phyloP scores from a whole-genome alignment of 2,113 vertebrate genomes.

The Bos indicus region DNA sequence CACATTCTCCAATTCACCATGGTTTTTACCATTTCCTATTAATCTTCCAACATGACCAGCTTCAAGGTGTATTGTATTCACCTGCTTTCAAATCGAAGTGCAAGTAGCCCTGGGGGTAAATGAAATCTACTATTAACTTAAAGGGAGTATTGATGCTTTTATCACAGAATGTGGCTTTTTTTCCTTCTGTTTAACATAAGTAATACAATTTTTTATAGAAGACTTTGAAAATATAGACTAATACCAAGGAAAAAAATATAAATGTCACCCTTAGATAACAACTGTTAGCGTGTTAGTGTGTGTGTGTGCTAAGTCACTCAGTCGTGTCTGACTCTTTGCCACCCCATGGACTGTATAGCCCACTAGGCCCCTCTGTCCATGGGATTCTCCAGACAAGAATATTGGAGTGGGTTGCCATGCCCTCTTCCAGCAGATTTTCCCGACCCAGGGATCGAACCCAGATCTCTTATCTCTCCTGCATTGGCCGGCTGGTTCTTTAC shows the following conservation, averaged over 20 bases:
- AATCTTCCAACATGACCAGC: not conserved
- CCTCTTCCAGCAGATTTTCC: not conserved
- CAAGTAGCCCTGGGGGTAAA: not conserved
- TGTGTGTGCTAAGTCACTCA: not conserved
- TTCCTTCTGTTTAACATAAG: not conserved
- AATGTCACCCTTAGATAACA: not conserved
- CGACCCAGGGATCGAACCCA: not conserved
- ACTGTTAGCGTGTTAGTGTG: not conserved
- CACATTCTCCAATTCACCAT: not conserved
- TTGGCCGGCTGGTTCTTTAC: not conserved
- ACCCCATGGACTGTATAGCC: not conserved
- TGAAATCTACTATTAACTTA: not conserved
- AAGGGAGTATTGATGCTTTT: not conserved
- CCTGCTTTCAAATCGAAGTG: not conserved
- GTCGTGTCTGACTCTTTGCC: not conserved
- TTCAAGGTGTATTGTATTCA: slow-evolving; percentile 12
- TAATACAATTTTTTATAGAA: not conserved
- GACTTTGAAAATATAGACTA: not conserved
- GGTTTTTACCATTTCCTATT: not conserved
- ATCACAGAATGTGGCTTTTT: not conserved
- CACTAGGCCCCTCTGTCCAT: not conserved
- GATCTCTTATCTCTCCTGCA: not conserved
- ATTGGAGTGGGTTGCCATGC: not conserved
- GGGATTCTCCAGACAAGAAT: not conserved
- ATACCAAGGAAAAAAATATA: not conserved